A percentile compares a stretch with the other conserved stretches of the same genome.
These are phyloP conservation scores for Micrasema minimum DNA, from an alignment of 1,140 invertebrate genomes.

Conservation along the genomic window DNA sequence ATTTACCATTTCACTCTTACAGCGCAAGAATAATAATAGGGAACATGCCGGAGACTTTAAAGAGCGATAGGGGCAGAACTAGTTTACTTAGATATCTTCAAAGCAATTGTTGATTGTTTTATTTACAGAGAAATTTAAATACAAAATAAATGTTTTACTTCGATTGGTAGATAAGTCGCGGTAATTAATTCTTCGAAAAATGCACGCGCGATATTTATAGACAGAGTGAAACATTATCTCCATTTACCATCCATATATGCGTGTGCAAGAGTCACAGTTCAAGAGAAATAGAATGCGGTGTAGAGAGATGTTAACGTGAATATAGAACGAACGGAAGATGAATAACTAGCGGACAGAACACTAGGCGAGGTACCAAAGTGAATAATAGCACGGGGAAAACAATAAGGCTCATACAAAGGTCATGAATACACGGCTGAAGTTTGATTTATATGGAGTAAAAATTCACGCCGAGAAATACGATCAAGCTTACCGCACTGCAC, in stretches of 20 bases:
- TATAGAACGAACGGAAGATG: slow-evolving; percentile 29
- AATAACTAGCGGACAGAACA: slow-evolving; percentile 11
- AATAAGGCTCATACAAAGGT: slow-evolving; percentile 33
- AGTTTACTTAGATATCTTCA: no score
- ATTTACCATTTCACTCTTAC: slow-evolving; percentile 31
- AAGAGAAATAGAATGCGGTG: slow-evolving; percentile 1
- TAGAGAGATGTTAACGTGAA: slow-evolving; percentile 15
- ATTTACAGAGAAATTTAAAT: no score
- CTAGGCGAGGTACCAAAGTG: slow-evolving; percentile 11
- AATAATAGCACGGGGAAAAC: slow-evolving; percentile 30
- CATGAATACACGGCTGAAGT: slow-evolving; percentile 13
- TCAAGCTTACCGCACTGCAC: neutral
- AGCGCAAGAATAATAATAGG: slow-evolving; percentile 23
- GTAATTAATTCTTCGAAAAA: no score
- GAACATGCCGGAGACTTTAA: neutral
- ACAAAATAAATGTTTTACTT: no score
- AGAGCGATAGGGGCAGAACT: slow-evolving; percentile 4
- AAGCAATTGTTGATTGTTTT: no score
- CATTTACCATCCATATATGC: neutral
- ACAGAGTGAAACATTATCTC: no score
- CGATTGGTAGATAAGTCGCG: no score
- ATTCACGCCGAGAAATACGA: slow-evolving; percentile 2
- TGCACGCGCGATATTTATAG: slow-evolving; percentile 1
- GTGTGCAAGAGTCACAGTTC: slow-evolving; percentile 13
- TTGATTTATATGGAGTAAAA: slow-evolving; percentile 28